Evolutionary conservation across 1,140 invertebrate genomes (phyloP).

Genomic region (Dreissena polymorpha): DNA sequence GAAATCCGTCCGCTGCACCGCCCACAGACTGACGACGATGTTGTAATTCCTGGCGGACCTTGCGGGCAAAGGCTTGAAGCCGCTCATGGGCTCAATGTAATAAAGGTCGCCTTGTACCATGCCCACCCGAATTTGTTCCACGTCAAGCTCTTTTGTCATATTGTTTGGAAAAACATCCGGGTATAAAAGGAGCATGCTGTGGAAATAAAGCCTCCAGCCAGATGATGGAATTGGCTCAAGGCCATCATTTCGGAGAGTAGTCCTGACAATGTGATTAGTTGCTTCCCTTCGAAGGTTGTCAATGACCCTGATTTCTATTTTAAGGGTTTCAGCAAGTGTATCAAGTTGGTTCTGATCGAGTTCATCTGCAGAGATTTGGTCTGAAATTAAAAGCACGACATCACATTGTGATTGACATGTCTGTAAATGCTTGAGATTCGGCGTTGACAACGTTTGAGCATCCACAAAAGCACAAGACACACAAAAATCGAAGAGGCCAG

Average conservation of each 20-base stretch:
- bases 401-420: too few relatives aligned
- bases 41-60: slow-evolving; percentile 16
- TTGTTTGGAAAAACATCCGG: slow-evolving; percentile 38
- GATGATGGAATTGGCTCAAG: background rate
- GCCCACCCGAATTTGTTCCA: slow-evolving; percentile 11
- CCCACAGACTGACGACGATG: slow-evolving; percentile 15
- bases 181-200: slow-evolving; percentile 30
- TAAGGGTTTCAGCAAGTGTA: slow-evolving; percentile 21
- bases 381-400: too few relatives aligned
- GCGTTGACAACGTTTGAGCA: too few relatives aligned
- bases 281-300: slow-evolving; percentile 21
- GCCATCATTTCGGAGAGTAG: slow-evolving; percentile 21
- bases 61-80: slow-evolving; percentile 13
- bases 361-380: too few relatives aligned
- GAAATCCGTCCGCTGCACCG: slow-evolving; percentile 32
- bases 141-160: slow-evolving; percentile 4
- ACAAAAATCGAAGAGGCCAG: too few relatives aligned
- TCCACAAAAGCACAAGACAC: too few relatives aligned
- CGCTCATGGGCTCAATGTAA: slow-evolving; percentile 26
- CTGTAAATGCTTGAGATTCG: too few relatives aligned
- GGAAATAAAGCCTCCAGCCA: slow-evolving; percentile 45
- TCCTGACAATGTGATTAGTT: slow-evolving; percentile 4
- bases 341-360: slow-evolving; percentile 8
- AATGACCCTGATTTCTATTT: slow-evolving; percentile 3
- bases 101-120: slow-evolving; percentile 53